Base-by-base conservation (phyloP, 1,140 invertebrate genomes). In the Zaprionus inermis region DNA sequence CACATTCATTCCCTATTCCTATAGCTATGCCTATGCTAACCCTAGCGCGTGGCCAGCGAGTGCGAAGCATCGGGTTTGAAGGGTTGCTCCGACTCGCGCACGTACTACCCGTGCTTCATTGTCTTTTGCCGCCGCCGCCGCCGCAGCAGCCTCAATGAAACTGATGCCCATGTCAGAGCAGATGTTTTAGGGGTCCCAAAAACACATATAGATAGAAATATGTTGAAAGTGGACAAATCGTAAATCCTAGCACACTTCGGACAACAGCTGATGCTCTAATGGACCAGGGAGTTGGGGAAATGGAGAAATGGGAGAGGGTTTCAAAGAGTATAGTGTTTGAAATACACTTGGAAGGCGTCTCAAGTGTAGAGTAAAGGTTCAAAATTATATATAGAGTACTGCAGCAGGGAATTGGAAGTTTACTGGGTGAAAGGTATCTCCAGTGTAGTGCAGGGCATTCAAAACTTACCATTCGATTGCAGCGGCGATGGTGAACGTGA, bases 391-490 rank as follows among this genome's bases (percentile, higher is more conserved):
- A n/a, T n/a, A n/a, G n/a, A n/a, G n/a, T n/a, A n/a, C n/a, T n/a
- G n/a, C n/a, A n/a, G n/a, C n/a, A n/a, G n/a, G n/a, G n/a, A n/a
- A n/a, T n/a, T n/a, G n/a, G n/a, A n/a, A n/a, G n/a, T n/a, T n/a
- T n/a, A n/a, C n/a, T n/a, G n/a, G n/a, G n/a, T n/a, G n/a, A n/a
- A n/a, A 24, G 24, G 24, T 28, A 28, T 28, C 5, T 5, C 3
- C 1, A 24, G 4, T 1, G 22, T 24, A 24, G 2, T 4, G 22
- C 5, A 44, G 20, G 44, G 44, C 11, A 49, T 24, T 54, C 6
- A 28, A n/a, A 54, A 54, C 91, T 91, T 89, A 92, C 91, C 91
- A 80, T 91, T 90, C 64, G 90, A 92, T 82, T 90, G 91, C 75
- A 92, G 76, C 57, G 91, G 91, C 72, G 91, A 92, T 30, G 91